Conservation (phyloP, 2,113 vertebrate species). For the Mohoua ochrocephala region DNA sequence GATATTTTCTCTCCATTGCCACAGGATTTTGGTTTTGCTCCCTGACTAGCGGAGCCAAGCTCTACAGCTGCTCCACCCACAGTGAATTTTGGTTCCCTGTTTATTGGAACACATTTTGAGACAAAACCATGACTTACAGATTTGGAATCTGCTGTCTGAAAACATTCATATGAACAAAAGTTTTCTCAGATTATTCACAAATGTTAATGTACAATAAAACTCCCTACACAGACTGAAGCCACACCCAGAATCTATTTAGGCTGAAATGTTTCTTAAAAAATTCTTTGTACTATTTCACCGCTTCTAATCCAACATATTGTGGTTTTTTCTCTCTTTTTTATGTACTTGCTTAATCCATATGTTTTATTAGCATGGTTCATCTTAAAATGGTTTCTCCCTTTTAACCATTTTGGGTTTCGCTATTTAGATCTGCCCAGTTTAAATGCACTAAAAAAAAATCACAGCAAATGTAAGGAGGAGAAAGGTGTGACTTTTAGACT, state of each 20-base stretch:
- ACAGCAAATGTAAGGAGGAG: background rate
- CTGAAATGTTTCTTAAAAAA: background rate
- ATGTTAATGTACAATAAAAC: constrained; percentile 15
- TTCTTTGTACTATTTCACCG: background rate
- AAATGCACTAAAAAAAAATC: background rate
- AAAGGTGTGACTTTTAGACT: background rate
- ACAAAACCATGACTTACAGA: constrained; percentile 4
- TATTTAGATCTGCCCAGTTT: background rate
- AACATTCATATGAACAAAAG: background rate
- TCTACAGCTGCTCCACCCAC: background rate
- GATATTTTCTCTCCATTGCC: background rate
- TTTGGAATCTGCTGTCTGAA: constrained; percentile 30
- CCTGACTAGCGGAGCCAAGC: background rate
- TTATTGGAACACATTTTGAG: background rate
- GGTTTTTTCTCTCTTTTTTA: background rate
- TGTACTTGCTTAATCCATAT: background rate
- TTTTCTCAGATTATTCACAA: constrained; percentile 43
- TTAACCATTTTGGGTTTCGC: background rate
- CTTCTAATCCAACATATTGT: background rate
- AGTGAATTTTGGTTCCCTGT: background rate
- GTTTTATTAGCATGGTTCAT: background rate
- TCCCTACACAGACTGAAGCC: background rate
- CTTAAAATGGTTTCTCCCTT: background rate
- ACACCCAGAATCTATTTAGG: background rate
- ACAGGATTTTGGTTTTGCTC: background rate